phyloP scores from a whole-genome alignment of 1,140 invertebrate genomes.

The Habropoda laboriosa region DNA sequence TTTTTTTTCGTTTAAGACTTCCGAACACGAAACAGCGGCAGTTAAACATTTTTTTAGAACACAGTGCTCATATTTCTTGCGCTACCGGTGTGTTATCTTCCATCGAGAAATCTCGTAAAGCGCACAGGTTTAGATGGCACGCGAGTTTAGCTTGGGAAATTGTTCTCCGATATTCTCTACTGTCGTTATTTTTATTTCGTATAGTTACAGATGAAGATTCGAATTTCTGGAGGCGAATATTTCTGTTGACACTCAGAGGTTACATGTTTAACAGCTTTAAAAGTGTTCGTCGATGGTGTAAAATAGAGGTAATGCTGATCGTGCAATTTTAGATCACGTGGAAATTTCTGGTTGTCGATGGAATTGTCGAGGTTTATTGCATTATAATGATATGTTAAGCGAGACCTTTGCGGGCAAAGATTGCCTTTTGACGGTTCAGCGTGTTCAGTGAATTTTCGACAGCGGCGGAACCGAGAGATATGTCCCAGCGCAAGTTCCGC shows the following conservation, averaged over 20 bases:
- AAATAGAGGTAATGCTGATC: not conserved
- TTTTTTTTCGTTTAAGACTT: too few relatives aligned
- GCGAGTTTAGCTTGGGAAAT: not conserved
- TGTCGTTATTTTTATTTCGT: not conserved
- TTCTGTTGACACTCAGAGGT: too few relatives aligned
- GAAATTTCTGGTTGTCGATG: not conserved
- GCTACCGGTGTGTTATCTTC: not conserved
- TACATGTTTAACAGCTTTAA: too few relatives aligned
- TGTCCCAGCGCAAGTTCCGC: conserved; percentile 50
- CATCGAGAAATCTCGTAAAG: not conserved
- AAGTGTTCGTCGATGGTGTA: not conserved
- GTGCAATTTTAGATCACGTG: not conserved
- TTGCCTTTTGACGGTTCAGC: conserved; percentile 35
- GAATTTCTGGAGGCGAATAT: not conserved
- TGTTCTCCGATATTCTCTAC: too few relatives aligned
- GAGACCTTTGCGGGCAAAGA: conserved; percentile 17
- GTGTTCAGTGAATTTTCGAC: conserved; percentile 41
- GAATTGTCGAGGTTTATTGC: not conserved
- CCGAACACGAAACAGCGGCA: not conserved
- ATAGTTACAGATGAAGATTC: too few relatives aligned
- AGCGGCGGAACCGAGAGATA: conserved; percentile 15
- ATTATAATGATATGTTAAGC: not conserved
- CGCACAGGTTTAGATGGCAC: not conserved
- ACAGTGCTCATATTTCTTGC: not conserved
- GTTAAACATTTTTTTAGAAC: not conserved